Conservation (phyloP, 2,888 invertebrate genomes). For the Eupithecia vulgata region DNA sequence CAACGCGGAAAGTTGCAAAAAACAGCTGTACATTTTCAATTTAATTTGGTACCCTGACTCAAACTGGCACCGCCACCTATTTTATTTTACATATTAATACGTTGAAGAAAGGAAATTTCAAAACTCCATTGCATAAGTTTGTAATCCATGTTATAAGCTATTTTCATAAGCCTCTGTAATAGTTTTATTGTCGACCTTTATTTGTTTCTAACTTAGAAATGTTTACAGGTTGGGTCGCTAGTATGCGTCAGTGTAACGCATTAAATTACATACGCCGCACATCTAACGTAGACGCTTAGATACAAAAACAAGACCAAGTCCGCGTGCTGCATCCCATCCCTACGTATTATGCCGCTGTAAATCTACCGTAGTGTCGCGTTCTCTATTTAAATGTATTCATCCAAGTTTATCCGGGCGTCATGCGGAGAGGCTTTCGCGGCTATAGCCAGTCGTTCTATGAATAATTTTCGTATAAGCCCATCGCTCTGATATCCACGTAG, state of each 20-base stretch:
- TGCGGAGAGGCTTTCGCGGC: slow-evolving; percentile 74
- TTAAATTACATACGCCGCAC: background rate
- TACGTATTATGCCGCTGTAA: slow-evolving; percentile 77
- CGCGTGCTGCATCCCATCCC: slow-evolving; percentile 31
- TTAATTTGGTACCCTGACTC: no score
- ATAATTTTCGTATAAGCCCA: slow-evolving; percentile 76
- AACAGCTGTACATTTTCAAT: background rate
- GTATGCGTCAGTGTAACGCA: no score
- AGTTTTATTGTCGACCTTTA: no score
- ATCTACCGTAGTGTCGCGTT: slow-evolving; percentile 78
- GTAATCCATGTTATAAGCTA: no score
- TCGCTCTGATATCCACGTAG: slow-evolving; percentile 50
- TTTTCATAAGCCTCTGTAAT: no score
- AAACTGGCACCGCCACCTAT: no score
- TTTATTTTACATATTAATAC: no score
- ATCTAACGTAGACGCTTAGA: background rate
- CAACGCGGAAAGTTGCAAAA: background rate
- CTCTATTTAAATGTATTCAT: slow-evolving; percentile 84
- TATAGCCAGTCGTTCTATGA: slow-evolving; percentile 67
- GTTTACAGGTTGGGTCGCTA: no score
- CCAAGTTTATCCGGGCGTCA: slow-evolving; percentile 79
- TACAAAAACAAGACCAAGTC: slow-evolving; percentile 22
- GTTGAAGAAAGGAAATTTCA: no score
- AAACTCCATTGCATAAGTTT: no score
- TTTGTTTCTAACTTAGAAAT: no score